Evolutionary conservation across 1,140 invertebrate species (phyloP), one percentile per base, ranked within the genome.

Genomic region (Aporrectodea caliginosa): DNA sequence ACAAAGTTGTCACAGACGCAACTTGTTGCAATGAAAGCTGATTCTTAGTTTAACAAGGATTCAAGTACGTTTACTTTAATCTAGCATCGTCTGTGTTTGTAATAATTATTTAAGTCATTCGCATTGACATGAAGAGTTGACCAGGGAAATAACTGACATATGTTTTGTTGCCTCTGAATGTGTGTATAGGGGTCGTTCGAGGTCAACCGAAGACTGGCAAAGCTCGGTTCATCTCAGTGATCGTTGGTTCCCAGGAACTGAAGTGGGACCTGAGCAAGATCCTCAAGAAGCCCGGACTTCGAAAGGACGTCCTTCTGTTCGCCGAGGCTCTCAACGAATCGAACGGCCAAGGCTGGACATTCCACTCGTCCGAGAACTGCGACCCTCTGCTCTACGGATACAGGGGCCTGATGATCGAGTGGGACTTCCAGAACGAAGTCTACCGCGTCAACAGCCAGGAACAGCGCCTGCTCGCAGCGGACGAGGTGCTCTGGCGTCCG

Each of bases 251-350:
- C 34, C 32, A 68, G 34, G 78, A 79, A 43, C 16, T 79, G 72
- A 79, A 79, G 34, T 79, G 78, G 78, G 71, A 79, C 32, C 32
- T 79, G 32, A 14, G 43, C 6, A 71, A 74, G 32, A 68, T 79
- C 1, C 58, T 79, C 33, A 79, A 79, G 78, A 79, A 58, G 72
- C 73, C 71, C 34, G 78, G 71, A 1, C 43, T 79, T 30, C 78
- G 78, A 1, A 79, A 34, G 22, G 78, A 79, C 16, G 29, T 74
- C 0, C 32, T 58, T 1, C 78, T 79, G 16, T 35, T 79, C 16
- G 68, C 58, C 30, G 77, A 78, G 58, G 77, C 30, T 1, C 22
- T n/a, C 14, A 2, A 33, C 1, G 29, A 34, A 1, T 71, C 78
- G 73, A 22, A 58, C 6, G 22, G 43, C 22, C 43, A 6, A 6